A percentile compares a stretch with the other conserved stretches of the same genome.
Evolutionary conservation across 1,140 invertebrate genomes (phyloP).

Genomic region (Diploscapter pachys): DNA sequence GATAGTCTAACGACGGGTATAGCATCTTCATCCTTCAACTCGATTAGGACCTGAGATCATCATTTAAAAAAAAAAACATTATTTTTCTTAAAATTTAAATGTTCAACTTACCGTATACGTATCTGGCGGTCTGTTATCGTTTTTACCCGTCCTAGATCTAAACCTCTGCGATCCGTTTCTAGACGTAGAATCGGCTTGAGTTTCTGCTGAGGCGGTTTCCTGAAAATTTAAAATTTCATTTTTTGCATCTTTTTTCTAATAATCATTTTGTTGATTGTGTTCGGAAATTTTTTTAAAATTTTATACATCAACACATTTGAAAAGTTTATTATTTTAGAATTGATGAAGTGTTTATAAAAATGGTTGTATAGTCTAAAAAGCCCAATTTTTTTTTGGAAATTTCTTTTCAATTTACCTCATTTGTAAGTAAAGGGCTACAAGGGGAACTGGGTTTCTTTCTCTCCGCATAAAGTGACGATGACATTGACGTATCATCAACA

Average conservation of each 20-base stretch:
- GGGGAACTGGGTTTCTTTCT: slow-evolving; percentile 20
- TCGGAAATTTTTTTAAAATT: background rate
- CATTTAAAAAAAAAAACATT: no score
- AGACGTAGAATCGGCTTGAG: slow-evolving; percentile 9
- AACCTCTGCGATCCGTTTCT: slow-evolving; percentile 30
- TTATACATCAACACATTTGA: background rate
- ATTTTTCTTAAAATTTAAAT: background rate
- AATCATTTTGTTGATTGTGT: slow-evolving; percentile 9
- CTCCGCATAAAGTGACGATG: slow-evolving; percentile 13
- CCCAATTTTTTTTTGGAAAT: background rate
- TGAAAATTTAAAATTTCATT: slow-evolving; percentile 1
- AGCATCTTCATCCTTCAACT: slow-evolving; percentile 31
- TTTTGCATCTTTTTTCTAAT: slow-evolving; percentile 8
- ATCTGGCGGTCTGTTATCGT: slow-evolving; percentile 8
- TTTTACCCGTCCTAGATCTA: slow-evolving; percentile 7
- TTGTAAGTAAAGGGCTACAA: slow-evolving; percentile 20
- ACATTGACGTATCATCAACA: slow-evolving; percentile 34
- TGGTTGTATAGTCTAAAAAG: no score
- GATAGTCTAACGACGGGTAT: slow-evolving; percentile 27
- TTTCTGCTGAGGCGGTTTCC: slow-evolving; percentile 14
- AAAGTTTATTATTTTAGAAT: no score
- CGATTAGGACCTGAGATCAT: slow-evolving; percentile 24
- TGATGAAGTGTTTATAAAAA: no score
- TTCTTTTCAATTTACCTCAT: slow-evolving; percentile 10
- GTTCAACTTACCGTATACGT: slow-evolving; percentile 20